Percentiles rank a stretch among this genome's conserved stretches.
Evolutionary conservation across 2,888 invertebrate genomes (phyloP).

Genomic region (Gibbula magus): DNA sequence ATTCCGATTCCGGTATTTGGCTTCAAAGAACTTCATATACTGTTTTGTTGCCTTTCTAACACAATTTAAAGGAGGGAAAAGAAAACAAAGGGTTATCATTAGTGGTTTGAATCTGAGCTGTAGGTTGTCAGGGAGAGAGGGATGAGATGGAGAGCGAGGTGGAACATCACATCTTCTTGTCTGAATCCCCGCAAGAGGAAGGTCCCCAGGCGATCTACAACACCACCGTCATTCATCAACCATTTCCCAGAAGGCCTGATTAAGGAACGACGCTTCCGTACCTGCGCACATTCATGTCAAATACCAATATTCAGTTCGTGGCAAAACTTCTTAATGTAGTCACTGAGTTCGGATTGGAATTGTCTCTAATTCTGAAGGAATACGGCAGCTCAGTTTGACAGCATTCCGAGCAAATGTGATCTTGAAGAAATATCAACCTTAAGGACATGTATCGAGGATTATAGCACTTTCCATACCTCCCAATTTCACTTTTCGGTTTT

Average conservation of each 20-base stretch:
- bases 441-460: no score
- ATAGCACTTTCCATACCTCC: no score
- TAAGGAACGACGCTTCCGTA: slow-evolving; percentile 12
- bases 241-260: slow-evolving; percentile 23
- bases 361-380: no score
- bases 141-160: neutral
- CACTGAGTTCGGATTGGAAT: neutral
- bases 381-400: no score
- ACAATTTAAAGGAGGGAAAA: slow-evolving; percentile 10
- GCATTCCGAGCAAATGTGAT: no score
- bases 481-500: no score
- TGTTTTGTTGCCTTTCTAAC: slow-evolving; percentile 1
- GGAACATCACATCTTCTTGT: slow-evolving; percentile 4
- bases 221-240: slow-evolving; percentile 15
- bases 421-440: no score
- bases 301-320: slow-evolving; percentile 16
- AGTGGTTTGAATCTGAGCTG: slow-evolving; percentile 2
- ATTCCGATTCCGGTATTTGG: neutral
- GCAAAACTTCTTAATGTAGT: neutral
- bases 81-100: slow-evolving; percentile 21
- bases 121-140: slow-evolving; percentile 1
- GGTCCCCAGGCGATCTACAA: neutral
- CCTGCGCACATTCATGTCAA: slow-evolving; percentile 20
- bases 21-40: neutral
- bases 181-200: neutral